Evolutionary conservation across 2,113 vertebrate species (phyloP), one percentile per base, ranked within the genome.

Genomic region (Psilopogon haemacephalus): DNA sequence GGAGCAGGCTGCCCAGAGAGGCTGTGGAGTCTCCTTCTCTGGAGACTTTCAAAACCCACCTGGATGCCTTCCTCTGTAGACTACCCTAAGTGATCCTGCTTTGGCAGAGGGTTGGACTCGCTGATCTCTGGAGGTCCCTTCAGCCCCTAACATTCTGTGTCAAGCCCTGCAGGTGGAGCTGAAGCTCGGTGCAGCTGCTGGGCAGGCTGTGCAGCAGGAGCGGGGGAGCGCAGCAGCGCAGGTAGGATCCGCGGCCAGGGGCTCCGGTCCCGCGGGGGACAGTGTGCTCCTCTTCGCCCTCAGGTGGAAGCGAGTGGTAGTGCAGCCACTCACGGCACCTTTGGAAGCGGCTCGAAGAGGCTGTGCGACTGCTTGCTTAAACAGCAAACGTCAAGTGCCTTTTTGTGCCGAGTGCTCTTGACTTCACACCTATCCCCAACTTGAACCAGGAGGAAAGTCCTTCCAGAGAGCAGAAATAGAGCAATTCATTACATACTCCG

Each of bases 381-480:
- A 63, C 11, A 83, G 71, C 80, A 86, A 84, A 59, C 24, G 73
- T 77, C 56, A 60, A 94, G 82, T 67, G 78, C 46, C 42, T 92
- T 89, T 79, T 70, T 56, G 60, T 92, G 79, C 74, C 4, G 28
- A 88, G 84, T 86, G 75, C 64, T 76, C 68, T 67, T 63, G 56
- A 65, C 33, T 67, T 93, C 42, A 87, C 52, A 73, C 52, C 50
- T 62, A 55, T 19, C 27, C 84, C 54, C 74, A 59, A 54, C 55
- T 26, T 54, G 81, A 92, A 94, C 88, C 4, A 8, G n/a, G 33
- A 92, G 84, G 17, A 55, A 86, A 93, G 63, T 90, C 86, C 88
- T 91, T 76, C 37, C 38, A 88, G 74, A 80, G 46, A 83, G 27
- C 30, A 77, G 68, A 54, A 4, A 40, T 48, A 83, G 48, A 63